Conservation (phyloP, 2,113 vertebrate genomes). For the Oncorhynchus nerka region DNA sequence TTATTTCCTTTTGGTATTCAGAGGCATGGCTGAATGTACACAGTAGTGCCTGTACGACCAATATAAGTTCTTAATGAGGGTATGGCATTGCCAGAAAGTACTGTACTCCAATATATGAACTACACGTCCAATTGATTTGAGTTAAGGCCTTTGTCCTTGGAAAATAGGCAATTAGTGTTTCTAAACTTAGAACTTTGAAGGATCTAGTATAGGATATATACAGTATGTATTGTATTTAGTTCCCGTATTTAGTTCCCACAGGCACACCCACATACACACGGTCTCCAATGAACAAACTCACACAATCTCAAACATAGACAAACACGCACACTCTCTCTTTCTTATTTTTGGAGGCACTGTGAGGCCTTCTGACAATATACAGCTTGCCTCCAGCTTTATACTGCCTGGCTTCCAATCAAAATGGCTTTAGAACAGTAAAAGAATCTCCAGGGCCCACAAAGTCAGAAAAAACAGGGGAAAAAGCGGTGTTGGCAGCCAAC, state of each 20-base stretch:
- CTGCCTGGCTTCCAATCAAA: slow-evolving; percentile 77
- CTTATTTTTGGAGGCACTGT: slow-evolving; percentile 71
- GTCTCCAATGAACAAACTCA: background rate
- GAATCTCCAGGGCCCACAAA: slow-evolving; percentile 79
- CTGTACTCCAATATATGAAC: slow-evolving; percentile 28
- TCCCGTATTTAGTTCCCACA: background rate
- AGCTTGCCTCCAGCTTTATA: slow-evolving; percentile 69
- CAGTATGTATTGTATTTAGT: background rate
- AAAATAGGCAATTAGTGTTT: slow-evolving; percentile 1
- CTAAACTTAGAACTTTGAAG: background rate
- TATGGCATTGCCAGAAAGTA: slow-evolving; percentile 13
- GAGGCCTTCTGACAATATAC: slow-evolving; percentile 71
- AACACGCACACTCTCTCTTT: slow-evolving; percentile 57
- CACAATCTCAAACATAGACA: slow-evolving; percentile 19
- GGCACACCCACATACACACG: background rate
- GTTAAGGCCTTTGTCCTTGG: slow-evolving; percentile 12
- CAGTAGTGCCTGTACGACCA: slow-evolving; percentile 34
- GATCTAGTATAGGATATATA: background rate
- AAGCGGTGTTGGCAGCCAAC: slow-evolving; percentile 74
- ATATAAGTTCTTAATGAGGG: slow-evolving; percentile 49
- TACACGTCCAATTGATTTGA: slow-evolving; percentile 15
- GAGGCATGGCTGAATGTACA: slow-evolving; percentile 42
- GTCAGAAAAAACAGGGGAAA: slow-evolving; percentile 71
- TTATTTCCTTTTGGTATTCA: slow-evolving; percentile 43
- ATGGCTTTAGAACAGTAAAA: slow-evolving; percentile 81